A percentile compares a stretch with the other conserved stretches of the same genome.
phyloP scores from a whole-genome alignment of 1,140 invertebrate species.

The Drosophila parabipectinata region DNA sequence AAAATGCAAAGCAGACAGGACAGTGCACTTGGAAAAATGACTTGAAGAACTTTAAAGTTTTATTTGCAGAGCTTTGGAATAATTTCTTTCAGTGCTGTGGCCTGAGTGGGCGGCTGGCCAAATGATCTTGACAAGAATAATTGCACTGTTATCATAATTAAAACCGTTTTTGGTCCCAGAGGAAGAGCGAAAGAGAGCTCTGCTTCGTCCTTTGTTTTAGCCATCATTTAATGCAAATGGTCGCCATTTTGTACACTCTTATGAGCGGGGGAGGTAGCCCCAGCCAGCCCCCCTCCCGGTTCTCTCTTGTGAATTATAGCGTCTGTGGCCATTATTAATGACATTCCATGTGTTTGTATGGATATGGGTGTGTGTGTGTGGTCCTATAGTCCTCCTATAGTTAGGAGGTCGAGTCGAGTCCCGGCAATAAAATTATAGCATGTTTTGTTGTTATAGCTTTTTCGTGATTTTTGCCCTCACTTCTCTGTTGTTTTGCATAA shows the following conservation, averaged over 20 bases:
- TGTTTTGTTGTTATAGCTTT: conserved; percentile 78
- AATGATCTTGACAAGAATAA: conserved; percentile 82
- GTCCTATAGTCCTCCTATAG: conserved; percentile 14
- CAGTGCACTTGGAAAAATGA: conserved; percentile 10
- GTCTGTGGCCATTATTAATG: conserved; percentile 79
- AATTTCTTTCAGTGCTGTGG: conserved; percentile 15
- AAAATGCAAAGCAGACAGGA: conserved; percentile 59
- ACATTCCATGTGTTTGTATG: conserved; percentile 48
- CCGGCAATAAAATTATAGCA: conserved; percentile 74
- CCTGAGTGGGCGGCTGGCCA: conserved; percentile 42
- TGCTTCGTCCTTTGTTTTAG: conserved; percentile 69
- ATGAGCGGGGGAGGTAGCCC: conserved; percentile 37
- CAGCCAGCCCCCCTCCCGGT: background rate
- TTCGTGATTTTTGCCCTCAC: conserved; percentile 65
- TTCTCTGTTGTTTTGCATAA: conserved; percentile 62
- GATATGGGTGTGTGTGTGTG: background rate
- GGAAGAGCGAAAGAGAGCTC: background rate
- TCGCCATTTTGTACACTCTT: conserved; percentile 77
- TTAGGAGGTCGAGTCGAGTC: conserved; percentile 33
- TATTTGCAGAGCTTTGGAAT: no score
- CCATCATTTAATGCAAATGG: conserved; percentile 82
- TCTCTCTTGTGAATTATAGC: conserved; percentile 63
- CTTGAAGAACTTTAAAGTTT: background rate
- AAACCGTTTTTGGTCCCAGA: conserved; percentile 71
- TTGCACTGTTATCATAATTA: conserved; percentile 82